Evolutionary conservation across 1,140 invertebrate species (phyloP).

Genomic region (Dufourea novaeangliae): DNA sequence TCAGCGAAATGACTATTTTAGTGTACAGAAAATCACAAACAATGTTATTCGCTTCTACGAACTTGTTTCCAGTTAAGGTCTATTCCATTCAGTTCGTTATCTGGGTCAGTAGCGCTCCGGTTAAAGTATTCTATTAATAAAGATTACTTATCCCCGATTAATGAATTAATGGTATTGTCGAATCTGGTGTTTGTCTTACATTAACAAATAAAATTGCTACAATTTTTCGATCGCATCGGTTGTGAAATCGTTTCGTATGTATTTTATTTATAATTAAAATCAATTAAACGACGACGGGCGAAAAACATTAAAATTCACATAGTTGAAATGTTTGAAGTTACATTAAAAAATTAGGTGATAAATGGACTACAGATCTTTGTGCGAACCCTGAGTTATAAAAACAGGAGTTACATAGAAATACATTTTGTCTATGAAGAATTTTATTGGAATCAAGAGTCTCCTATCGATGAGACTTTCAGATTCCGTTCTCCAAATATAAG

Average conservation of each 20-base stretch:
- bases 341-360: no score
- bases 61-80: slow-evolving; percentile 13
- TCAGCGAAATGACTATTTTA: background rate
- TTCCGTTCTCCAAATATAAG: no score
- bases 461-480: no score
- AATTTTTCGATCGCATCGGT: background rate
- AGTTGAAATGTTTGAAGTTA: no score
- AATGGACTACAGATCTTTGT: no score
- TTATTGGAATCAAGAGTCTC: no score
- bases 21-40: background rate
- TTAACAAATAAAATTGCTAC: background rate
- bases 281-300: no score
- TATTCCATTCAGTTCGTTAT: slow-evolving; percentile 38
- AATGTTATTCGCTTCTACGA: slow-evolving; percentile 15
- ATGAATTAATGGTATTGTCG: slow-evolving; percentile 26
- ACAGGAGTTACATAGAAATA: no score
- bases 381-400: no score
- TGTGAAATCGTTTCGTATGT: background rate
- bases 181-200: background rate
- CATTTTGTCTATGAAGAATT: no score
- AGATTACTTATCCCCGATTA: slow-evolving; percentile 13
- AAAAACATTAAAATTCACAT: no score
- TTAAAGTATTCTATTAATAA: slow-evolving; percentile 19
- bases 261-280: no score
- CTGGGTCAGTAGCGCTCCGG: slow-evolving; percentile 35